Base-by-base conservation (phyloP, 2,113 vertebrate species). In the Potamarius usumacintae region DNA sequence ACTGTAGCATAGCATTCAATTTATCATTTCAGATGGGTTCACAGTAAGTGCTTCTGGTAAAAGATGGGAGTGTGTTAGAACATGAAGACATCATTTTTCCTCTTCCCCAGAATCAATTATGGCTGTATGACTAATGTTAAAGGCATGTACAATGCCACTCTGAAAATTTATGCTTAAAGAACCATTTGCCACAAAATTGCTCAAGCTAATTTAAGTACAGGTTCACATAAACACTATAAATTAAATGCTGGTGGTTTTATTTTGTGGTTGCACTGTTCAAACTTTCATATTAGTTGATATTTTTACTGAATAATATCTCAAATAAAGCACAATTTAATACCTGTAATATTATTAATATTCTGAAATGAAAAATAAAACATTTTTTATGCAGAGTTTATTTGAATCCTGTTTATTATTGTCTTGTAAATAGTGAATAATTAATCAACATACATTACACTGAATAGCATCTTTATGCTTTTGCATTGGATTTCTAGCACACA, bases 121-220 rank as follows among this genome's bases (percentile, higher is more conserved):
- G 18, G 22, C 27, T 63, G 82, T 10, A 65, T 67, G 60, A 83
- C 62, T 67, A 83, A 63, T 82, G 80, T 63, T 63, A n/a, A 82
- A 82, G 60, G n/a, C 18, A 63, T 82, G 80, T 15, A 20, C 34
- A 42, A 48, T n/a, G 58, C 34, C 60, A 63, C 5, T 60, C 52
- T 53, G 12, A 79, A 22, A 27, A 27, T 57, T 27, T 77, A 5
- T 57, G 50, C 27, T 55, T 0, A 0, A 22, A 34, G 15, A 58
- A 1, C 4, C 1, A 20, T 42, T 55, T 14, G 11, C 30, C 15
- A 58, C 22, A 18, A 27, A n/a, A 50, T n/a, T 11, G 50, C 42
- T 50, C 8, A 7, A 67, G 18, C 80, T 48, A 22, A 60, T 25
- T 42, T 42, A 1, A 62, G 30, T 17, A 62, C 63, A 67, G 27